Percentiles rank a stretch among this genome's conserved stretches.
These are phyloP conservation scores for Orthonyx spaldingii DNA, from an alignment of 2,113 vertebrate genomes.

Conservation along the genomic window DNA sequence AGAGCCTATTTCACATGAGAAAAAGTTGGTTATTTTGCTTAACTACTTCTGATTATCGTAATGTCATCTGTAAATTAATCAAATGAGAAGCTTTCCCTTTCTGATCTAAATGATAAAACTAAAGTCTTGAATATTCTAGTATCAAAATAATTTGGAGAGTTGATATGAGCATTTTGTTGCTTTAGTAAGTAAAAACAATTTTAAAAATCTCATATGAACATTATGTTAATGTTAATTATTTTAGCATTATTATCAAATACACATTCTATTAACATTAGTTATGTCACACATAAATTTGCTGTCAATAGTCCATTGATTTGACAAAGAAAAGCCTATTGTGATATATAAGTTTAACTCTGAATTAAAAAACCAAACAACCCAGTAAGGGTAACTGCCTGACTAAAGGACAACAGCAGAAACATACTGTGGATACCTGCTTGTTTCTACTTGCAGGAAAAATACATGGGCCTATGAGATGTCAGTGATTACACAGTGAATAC, in stretches of 20 bases:
- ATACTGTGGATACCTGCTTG: not conserved
- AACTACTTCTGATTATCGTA: not conserved
- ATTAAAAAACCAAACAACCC: fast-evolving
- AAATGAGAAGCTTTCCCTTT: not conserved
- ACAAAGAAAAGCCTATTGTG: not conserved
- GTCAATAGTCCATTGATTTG: not conserved
- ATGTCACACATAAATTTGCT: not conserved
- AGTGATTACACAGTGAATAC: not conserved
- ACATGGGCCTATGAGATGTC: not conserved
- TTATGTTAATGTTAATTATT: not conserved
- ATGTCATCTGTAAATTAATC: not conserved
- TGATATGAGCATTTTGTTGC: not conserved
- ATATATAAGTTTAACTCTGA: not conserved
- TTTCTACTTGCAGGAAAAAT: not conserved
- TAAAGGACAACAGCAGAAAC: not conserved
- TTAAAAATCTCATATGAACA: not conserved
- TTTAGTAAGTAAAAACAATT: not conserved
- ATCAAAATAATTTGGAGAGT: not conserved
- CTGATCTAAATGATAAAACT: not conserved
- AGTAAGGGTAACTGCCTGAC: not conserved
- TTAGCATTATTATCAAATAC: not conserved
- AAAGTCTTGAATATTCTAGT: not conserved
- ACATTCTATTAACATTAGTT: not conserved
- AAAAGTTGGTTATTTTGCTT: not conserved
- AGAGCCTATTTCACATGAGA: not conserved